A percentile compares a stretch with the other conserved stretches of the same genome.
Conservation (phyloP, 2,888 invertebrate species). For the Theodoxus fluviatilis region DNA sequence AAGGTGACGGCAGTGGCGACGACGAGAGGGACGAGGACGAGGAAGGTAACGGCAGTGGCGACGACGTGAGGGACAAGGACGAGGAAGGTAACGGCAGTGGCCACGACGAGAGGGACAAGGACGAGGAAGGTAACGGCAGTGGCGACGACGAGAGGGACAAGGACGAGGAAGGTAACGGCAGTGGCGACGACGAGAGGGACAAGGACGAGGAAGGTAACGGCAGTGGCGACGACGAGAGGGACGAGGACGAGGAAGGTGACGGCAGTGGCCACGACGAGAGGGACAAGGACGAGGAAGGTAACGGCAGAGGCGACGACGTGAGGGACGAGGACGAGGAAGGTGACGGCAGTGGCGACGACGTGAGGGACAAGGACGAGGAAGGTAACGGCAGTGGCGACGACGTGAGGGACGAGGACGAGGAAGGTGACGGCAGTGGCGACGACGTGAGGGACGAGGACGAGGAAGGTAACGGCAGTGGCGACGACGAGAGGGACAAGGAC, state of each 20-base stretch:
- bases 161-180: neutral
- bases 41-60: neutral
- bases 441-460: no score
- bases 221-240: neutral
- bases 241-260: no score
- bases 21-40: neutral
- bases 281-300: no score
- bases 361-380: no score
- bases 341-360: no score
- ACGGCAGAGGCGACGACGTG: no score
- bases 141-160: neutral
- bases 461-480: neutral
- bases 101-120: neutral
- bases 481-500: neutral
- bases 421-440: no score
- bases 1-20: neutral
- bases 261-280: no score
- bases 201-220: neutral
- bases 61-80: neutral
- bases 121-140: neutral
- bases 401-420: no score
- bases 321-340: no score
- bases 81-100: neutral
- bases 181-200: neutral
- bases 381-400: no score